phyloP scores from a whole-genome alignment of 1,140 invertebrate genomes.

The Helicoverpa zea region DNA sequence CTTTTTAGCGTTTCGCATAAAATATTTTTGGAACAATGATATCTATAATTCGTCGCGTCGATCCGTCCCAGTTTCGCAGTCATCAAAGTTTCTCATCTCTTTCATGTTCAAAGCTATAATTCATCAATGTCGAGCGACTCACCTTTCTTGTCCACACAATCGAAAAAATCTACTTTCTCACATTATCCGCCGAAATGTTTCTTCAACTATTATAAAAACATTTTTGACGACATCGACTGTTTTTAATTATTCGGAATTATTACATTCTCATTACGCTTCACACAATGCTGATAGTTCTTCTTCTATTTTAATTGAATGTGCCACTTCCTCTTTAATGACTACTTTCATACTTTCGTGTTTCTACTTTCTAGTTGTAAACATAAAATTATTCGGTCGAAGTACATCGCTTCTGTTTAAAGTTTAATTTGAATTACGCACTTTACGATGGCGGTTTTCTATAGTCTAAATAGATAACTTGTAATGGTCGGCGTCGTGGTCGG shows the following conservation, averaged over 20 bases:
- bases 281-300: constrained; percentile 62
- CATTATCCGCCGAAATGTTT: constrained; percentile 63
- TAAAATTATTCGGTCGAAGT: constrained; percentile 66
- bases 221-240: constrained; percentile 72
- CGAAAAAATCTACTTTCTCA: constrained; percentile 63
- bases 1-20: constrained; percentile 4
- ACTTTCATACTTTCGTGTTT: constrained; percentile 48
- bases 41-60: constrained; percentile 36
- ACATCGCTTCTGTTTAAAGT: constrained; percentile 39
- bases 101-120: constrained; percentile 58
- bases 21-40: constrained; percentile 46
- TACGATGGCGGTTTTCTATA: constrained; percentile 43
- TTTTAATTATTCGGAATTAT: constrained; percentile 75
- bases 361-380: constrained; percentile 80
- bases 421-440: constrained; percentile 46
- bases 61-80: constrained; percentile 26
- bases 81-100: constrained; percentile 42
- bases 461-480: constrained; percentile 34
- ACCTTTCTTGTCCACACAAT: constrained; percentile 46
- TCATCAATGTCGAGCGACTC: constrained; percentile 62
- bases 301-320: constrained; percentile 48
- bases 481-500: constrained; percentile 19
- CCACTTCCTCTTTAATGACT: constrained; percentile 35
- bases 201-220: constrained; percentile 74
- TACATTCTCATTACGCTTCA: constrained; percentile 71